Conservation (phyloP, 2,113 vertebrate species). For the Neodontobutis hainanensis region DNA sequence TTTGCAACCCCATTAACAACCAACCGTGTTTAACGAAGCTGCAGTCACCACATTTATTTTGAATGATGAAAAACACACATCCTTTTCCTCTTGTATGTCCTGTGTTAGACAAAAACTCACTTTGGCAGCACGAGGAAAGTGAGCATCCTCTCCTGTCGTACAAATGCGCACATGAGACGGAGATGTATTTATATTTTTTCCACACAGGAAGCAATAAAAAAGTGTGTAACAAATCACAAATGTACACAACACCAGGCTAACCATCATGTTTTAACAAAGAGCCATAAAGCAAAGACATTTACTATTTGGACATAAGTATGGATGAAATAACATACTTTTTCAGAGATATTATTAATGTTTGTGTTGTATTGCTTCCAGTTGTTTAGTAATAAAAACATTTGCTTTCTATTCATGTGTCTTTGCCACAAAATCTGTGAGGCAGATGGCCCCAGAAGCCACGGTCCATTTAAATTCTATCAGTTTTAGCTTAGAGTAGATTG, state of each 20-base stretch:
- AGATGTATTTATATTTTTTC: neutral
- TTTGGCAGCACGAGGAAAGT: conserved; percentile 35
- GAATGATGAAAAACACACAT: conserved; percentile 55
- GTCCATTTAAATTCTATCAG: conserved; percentile 11
- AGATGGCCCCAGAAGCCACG: conserved; percentile 29
- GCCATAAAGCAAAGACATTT: too few relatives aligned
- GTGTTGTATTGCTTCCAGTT: too few relatives aligned
- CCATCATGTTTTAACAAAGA: too few relatives aligned
- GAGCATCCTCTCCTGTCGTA: conserved; percentile 46
- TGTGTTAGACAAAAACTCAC: conserved; percentile 30
- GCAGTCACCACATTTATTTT: conserved; percentile 46
- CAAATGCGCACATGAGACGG: conserved; percentile 27
- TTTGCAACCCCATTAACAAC: conserved; percentile 40
- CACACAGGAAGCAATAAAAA: too few relatives aligned
- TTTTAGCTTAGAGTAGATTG: conserved; percentile 49
- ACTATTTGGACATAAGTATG: too few relatives aligned
- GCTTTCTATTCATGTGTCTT: neutral
- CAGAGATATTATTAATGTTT: too few relatives aligned
- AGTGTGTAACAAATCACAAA: too few relatives aligned
- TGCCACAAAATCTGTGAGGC: conserved; percentile 19
- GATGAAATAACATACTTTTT: too few relatives aligned
- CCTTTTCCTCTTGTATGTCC: conserved; percentile 51
- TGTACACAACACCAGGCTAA: too few relatives aligned
- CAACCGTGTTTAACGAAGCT: conserved; percentile 23
- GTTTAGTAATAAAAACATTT: neutral